Evolutionary conservation across 1,140 invertebrate species (phyloP).

Genomic region (Caenorhabditis briggsae): DNA sequence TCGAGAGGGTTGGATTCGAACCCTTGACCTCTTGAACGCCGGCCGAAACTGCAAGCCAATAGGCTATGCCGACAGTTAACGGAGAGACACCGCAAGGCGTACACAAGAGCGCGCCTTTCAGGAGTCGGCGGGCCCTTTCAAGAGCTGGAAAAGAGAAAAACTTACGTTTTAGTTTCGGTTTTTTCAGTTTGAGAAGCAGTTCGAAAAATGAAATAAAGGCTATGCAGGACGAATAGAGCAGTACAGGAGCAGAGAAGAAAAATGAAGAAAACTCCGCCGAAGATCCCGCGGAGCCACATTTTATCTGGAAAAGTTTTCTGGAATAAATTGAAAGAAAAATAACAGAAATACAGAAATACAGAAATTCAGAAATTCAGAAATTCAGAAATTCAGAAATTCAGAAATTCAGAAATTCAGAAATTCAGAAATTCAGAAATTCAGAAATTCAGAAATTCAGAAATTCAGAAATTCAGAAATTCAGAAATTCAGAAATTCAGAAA

Average conservation of each 20-base stretch:
- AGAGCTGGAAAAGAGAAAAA: too few relatives aligned
- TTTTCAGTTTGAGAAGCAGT: slow-evolving; percentile 58
- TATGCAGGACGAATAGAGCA: slow-evolving; percentile 62
- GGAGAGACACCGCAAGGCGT: not conserved
- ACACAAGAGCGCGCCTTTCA: not conserved
- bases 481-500: too few relatives aligned
- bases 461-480: too few relatives aligned
- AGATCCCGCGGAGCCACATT: slow-evolving; percentile 68
- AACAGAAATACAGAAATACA: not conserved
- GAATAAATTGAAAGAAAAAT: not conserved
- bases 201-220: slow-evolving; percentile 64
- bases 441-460: too few relatives aligned
- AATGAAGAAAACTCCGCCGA: slow-evolving; percentile 61
- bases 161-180: slow-evolving; percentile 58
- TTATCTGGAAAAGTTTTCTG: slow-evolving; percentile 65
- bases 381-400: too few relatives aligned
- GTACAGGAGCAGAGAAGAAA: slow-evolving; percentile 59
- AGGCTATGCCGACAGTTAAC: too few relatives aligned
- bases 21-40: too few relatives aligned
- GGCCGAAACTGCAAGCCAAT: too few relatives aligned
- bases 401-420: too few relatives aligned
- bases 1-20: too few relatives aligned
- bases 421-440: too few relatives aligned
- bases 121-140: not conserved
- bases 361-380: not conserved